These are phyloP conservation scores for Atherinosoma microstoma DNA, from an alignment of 2,797 vertebrate genomes.

Conservation along the genomic window DNA sequence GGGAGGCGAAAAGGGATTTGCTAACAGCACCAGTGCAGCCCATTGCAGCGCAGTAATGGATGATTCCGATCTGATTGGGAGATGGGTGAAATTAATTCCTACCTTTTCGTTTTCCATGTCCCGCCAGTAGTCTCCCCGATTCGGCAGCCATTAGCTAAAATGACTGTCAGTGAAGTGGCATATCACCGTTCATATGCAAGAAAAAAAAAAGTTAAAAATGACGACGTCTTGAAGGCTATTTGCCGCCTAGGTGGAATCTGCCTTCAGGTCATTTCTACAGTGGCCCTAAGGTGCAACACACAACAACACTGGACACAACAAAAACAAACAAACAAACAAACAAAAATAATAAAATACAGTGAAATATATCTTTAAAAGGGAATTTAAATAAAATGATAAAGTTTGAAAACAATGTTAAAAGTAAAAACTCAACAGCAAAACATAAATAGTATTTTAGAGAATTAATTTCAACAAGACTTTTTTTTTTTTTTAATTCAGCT, in stretches of 20 bases:
- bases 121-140: conserved; percentile 89
- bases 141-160: conserved; percentile 89
- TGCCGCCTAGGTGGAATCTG: conserved; percentile 71
- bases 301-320: conserved; percentile 27
- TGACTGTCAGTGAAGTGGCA: conserved; percentile 87
- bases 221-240: conserved; percentile 77
- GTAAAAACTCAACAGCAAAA: neutral
- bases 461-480: neutral
- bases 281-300: conserved; percentile 25
- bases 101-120: conserved; percentile 90
- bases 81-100: conserved; percentile 85
- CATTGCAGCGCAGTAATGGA: conserved; percentile 82
- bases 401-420: neutral
- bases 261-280: conserved; percentile 70
- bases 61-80: conserved; percentile 83
- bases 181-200: conserved; percentile 87
- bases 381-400: neutral
- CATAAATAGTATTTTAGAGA: neutral
- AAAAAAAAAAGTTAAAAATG: conserved; percentile 85
- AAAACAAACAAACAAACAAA: neutral
- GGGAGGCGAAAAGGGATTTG: conserved; percentile 73
- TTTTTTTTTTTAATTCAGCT: neutral
- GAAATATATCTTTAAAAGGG: neutral
- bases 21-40: conserved; percentile 82
- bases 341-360: neutral